These are phyloP conservation scores for Timandra comae DNA, from an alignment of 2,888 invertebrate species.

Conservation along the genomic window DNA sequence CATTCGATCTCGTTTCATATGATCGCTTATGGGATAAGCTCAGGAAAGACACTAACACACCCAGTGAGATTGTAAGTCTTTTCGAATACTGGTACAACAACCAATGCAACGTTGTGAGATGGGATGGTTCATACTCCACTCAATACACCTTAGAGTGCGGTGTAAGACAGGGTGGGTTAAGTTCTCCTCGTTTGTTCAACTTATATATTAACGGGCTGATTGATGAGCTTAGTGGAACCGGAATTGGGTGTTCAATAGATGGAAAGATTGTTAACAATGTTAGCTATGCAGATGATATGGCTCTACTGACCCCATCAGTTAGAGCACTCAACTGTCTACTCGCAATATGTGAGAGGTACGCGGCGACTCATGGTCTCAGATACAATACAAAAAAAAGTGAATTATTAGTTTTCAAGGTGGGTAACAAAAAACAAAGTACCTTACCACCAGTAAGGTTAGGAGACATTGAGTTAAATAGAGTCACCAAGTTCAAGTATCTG, in stretches of 20 bases:
- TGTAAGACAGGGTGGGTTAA: conserved; percentile 11
- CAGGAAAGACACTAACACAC: too few species aligned
- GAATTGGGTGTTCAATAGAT: too few species aligned
- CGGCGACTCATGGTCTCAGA: conserved; percentile 8
- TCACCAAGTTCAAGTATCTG: conserved; percentile 8
- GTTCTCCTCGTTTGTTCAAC: conserved; percentile 6
- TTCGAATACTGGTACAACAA: not conserved
- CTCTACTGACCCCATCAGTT: too few species aligned
- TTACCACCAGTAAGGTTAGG: conserved; percentile 1
- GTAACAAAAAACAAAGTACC: not conserved
- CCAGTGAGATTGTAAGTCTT: too few species aligned
- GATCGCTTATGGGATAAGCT: too few species aligned
- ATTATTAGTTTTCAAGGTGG: too few species aligned
- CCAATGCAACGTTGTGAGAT: conserved; percentile 7
- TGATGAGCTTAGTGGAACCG: too few species aligned
- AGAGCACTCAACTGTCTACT: conserved; percentile 11
- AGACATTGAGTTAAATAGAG: not conserved
- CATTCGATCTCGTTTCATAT: conserved; percentile 4
- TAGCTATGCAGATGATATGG: too few species aligned
- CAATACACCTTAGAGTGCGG: conserved; percentile 10
- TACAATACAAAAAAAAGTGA: conserved; percentile 9
- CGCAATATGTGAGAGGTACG: conserved; percentile 8
- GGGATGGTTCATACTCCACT: conserved; percentile 2
- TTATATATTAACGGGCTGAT: not conserved
- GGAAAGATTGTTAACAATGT: too few species aligned